These are phyloP conservation scores for Lepidocyrtinus sp. DNA, from an alignment of 2,888 invertebrate genomes.

Conservation along the genomic window DNA sequence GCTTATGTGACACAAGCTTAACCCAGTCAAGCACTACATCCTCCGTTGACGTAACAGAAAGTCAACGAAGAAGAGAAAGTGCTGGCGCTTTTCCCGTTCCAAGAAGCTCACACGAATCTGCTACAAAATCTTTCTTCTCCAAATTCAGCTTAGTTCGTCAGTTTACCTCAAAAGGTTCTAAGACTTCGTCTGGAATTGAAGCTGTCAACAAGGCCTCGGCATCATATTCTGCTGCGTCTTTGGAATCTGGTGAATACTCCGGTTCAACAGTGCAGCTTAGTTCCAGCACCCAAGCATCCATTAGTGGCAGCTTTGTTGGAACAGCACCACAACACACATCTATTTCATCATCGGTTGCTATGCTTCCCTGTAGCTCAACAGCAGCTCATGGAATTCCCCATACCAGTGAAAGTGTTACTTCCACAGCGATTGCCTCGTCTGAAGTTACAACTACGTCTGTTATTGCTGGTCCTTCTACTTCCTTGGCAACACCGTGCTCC, in stretches of 20 bases:
- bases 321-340: not conserved
- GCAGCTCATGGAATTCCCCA: slow-evolving; percentile 24
- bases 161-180: slow-evolving; percentile 45
- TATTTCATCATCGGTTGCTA: slow-evolving; percentile 17
- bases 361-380: slow-evolving; percentile 6
- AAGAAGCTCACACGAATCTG: slow-evolving; percentile 19
- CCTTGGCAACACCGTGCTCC: too few relatives aligned
- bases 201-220: not conserved
- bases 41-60: not conserved
- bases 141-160: slow-evolving; percentile 68
- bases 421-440: slow-evolving; percentile 29
- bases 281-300: not conserved
- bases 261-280: not conserved
- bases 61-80: slow-evolving; percentile 64
- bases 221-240: not conserved
- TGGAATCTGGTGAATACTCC: not conserved
- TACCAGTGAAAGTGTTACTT: not conserved
- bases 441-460: slow-evolving; percentile 23
- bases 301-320: not conserved
- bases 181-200: not conserved
- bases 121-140: slow-evolving; percentile 66
- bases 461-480: too few relatives aligned
- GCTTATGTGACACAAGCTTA: slow-evolving; percentile 63
- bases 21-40: slow-evolving; percentile 22
- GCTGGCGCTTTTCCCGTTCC: slow-evolving; percentile 62